Percentiles rank a stretch among this genome's conserved stretches.
phyloP scores from a whole-genome alignment of 2,113 vertebrate genomes.

The Pachypanchax playfairii region DNA sequence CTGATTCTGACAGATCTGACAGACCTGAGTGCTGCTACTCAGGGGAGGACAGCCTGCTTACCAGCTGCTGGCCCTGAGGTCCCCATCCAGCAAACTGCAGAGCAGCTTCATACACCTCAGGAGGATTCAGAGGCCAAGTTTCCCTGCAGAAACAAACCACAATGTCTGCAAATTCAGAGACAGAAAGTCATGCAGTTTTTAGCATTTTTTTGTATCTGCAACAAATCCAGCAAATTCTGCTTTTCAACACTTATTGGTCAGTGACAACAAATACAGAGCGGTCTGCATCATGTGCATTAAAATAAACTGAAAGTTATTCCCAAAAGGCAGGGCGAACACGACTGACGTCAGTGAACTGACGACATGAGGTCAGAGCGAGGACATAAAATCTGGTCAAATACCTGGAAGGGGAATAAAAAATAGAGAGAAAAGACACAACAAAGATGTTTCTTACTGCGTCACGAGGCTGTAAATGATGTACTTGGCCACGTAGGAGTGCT shows the following conservation, averaged over 20 bases:
- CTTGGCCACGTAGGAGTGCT: conserved; percentile 87
- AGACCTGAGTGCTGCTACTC: conserved; percentile 11
- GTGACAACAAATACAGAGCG: no score
- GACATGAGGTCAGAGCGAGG: conserved; percentile 18
- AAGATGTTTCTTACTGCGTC: conserved; percentile 72
- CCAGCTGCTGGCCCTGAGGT: conserved; percentile 93
- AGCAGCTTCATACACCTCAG: conserved; percentile 88
- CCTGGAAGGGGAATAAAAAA: neutral
- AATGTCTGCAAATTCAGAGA: conserved; percentile 8
- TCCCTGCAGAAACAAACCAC: conserved; percentile 81
- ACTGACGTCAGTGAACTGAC: conserved; percentile 17
- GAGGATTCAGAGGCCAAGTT: conserved; percentile 88
- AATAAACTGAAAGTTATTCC: conserved; percentile 29
- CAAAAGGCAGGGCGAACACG: conserved; percentile 34
- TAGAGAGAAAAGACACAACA: conserved; percentile 11
- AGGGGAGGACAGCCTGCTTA: conserved; percentile 75
- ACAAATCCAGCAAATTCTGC: no score
- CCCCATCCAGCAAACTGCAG: conserved; percentile 98
- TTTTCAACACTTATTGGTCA: conserved; percentile 58
- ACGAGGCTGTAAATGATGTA: conserved; percentile 89
- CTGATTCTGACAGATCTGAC: conserved; percentile 19
- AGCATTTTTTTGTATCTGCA: neutral
- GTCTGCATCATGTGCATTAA: conserved; percentile 12
- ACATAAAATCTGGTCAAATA: neutral
- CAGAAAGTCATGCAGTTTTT: conserved; percentile 1